phyloP scores from a whole-genome alignment of 2,113 vertebrate species.

The Triplophysa rosa region DNA sequence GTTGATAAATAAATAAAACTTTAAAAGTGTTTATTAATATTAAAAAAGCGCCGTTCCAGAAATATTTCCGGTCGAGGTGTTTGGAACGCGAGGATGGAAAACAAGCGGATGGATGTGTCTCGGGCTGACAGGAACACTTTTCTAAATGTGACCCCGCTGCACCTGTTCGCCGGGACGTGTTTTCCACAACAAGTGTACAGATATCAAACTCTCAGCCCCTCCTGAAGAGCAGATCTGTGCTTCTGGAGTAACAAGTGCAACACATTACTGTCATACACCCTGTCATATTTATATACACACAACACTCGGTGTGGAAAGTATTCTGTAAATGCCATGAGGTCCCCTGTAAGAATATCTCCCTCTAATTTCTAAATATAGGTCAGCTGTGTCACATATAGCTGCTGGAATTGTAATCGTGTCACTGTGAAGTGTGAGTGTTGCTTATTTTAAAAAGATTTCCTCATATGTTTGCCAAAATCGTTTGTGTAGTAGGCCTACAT shows the following conservation, averaged over 20 bases:
- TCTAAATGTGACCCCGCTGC: conserved; percentile 44
- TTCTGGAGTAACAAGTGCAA: conserved; percentile 61
- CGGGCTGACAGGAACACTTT: conserved; percentile 40
- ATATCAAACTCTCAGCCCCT: conserved; percentile 46
- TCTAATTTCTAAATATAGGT: conserved; percentile 63
- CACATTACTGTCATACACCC: conserved; percentile 55
- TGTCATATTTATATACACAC: conserved; percentile 56
- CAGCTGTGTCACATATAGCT: conserved; percentile 60
- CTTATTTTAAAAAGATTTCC: conserved; percentile 50
- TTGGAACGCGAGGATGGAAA: conserved; percentile 30
- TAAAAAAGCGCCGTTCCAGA: no score
- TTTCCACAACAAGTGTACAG: conserved; percentile 64
- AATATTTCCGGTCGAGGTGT: no score
- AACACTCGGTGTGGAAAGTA: conserved; percentile 63
- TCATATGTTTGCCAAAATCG: conserved; percentile 62
- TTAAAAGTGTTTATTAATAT: no score
- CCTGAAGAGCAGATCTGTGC: conserved; percentile 32
- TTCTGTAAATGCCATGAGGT: conserved; percentile 56
- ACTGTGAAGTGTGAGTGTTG: conserved; percentile 26
- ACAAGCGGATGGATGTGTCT: conserved; percentile 20
- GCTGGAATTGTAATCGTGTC: conserved; percentile 59
- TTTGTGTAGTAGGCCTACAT: conserved; percentile 39
- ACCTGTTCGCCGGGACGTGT: conserved; percentile 54
- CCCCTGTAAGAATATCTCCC: conserved; percentile 56
- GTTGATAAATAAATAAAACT: no score